Percentiles rank a stretch among this genome's conserved stretches.
Evolutionary conservation across 2,113 vertebrate species (phyloP).

Genomic region (Cephalopterus ornatus): DNA sequence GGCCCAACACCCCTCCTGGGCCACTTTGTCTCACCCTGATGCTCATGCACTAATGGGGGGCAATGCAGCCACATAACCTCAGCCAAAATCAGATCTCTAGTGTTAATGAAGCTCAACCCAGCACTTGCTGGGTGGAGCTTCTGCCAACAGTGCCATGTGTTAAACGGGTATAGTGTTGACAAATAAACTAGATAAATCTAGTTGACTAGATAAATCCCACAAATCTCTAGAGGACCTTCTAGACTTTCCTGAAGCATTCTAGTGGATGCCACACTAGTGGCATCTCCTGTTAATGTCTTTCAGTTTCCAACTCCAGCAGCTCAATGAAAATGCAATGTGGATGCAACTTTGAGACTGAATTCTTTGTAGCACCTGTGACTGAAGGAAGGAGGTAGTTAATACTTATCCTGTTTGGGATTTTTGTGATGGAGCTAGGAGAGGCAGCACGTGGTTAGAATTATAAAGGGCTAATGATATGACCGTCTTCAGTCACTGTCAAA

Average conservation of each 20-base stretch:
- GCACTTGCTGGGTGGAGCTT: not conserved
- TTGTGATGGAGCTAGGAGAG: not conserved
- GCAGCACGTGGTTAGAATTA: not conserved
- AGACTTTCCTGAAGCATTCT: not conserved
- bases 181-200: too few relatives aligned
- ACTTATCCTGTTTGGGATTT: not conserved
- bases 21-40: not conserved
- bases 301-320: not conserved
- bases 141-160: not conserved
- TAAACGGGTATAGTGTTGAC: not conserved
- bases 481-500: not conserved
- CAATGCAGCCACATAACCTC: not conserved
- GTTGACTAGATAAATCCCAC: too few relatives aligned
- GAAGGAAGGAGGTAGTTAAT: not conserved
- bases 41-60: accelerated
- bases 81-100: not conserved
- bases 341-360: not conserved
- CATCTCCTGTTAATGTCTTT: not conserved
- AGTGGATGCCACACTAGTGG: not conserved
- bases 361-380: not conserved
- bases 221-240: not conserved
- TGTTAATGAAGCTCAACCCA: not conserved
- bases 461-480: not conserved
- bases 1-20: not conserved
- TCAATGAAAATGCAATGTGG: not conserved